Base-by-base conservation (phyloP, 2,113 vertebrate genomes). In the Erinaceus europaeus region DNA sequence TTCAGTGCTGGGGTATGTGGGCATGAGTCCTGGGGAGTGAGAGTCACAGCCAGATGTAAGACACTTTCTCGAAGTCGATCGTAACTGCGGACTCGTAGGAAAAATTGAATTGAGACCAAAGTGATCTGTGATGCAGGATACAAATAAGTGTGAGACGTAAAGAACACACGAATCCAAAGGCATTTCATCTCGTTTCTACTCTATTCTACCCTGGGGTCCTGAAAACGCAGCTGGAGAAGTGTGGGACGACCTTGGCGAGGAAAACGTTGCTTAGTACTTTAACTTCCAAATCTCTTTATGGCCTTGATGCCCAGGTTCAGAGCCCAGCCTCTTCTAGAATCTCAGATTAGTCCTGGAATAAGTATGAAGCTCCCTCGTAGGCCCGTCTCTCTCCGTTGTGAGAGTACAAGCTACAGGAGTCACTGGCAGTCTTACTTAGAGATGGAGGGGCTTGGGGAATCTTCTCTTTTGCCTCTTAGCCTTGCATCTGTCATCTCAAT, bases 61-160 rank as follows among this genome's bases (percentile, higher is more conserved):
- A 59, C 5, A 40, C 85, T 64, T 80, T 84, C 38, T 74, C 42
- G 18, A 84, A 77, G 48, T 81, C 27, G 27, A 34, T 74, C 81
- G 89, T 84, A 81, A 61, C 81, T 71, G 20, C 82, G 67, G 34
- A 85, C 68, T 75, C 64, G 18, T 13, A 88, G 21, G 74, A 78
- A 90, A 79, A 74, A 34, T 75, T 81, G 68, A 77, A 77, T 68
- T 67, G 59, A 86, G 61, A 84, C 5, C 3, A 50, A 71, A 65
- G 44, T 40, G 42, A 71, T 84, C 76, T 29, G 52, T 48, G 73
- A 75, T 72, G 20, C 10, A 62, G n/a, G 79, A 84, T 27, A 2
- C 34, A 88, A 71, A 62, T 61, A 85, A 55, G 6, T 29, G 48
- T 72, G 27, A 32, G 34, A 72, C 21, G 83, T 75, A 68, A 52